Evolutionary conservation across 2,113 vertebrate genomes (phyloP).

Genomic region (Sebastes schlegelii): DNA sequence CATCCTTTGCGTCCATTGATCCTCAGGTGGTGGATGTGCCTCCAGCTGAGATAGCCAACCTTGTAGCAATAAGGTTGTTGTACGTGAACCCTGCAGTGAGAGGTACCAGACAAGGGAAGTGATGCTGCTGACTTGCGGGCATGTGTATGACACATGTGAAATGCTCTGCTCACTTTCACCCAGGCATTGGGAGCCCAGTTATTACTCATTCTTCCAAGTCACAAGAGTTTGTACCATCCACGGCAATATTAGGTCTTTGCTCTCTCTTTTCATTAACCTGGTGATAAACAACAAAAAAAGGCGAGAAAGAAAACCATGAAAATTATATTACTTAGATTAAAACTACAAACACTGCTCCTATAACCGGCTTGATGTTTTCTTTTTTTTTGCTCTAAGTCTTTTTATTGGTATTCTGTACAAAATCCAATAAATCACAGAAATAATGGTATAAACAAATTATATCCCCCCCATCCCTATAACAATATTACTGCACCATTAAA

Average conservation of each 20-base stretch:
- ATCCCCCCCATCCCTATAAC: too few species aligned
- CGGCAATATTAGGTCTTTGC: slow-evolving; percentile 17
- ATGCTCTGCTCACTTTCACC: slow-evolving; percentile 83
- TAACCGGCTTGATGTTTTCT: too few species aligned
- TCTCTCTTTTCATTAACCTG: slow-evolving; percentile 56
- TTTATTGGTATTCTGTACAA: too few species aligned
- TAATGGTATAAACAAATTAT: too few species aligned
- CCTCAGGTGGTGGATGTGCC: slow-evolving; percentile 75
- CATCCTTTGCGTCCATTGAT: slow-evolving; percentile 74
- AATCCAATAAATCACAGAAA: too few species aligned
- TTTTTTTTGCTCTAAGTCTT: too few species aligned
- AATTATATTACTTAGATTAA: not conserved
- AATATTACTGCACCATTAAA: too few species aligned
- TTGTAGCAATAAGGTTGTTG: slow-evolving; percentile 48
- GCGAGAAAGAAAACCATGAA: not conserved
- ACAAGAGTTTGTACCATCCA: slow-evolving; percentile 45
- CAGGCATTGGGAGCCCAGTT: slow-evolving; percentile 84
- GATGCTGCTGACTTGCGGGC: slow-evolving; percentile 77
- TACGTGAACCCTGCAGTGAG: slow-evolving; percentile 79
- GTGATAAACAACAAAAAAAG: slow-evolving; percentile 48
- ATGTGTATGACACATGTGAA: slow-evolving; percentile 82
- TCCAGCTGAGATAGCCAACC: slow-evolving; percentile 58
- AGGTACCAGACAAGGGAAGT: slow-evolving; percentile 54
- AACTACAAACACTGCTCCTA: not conserved
- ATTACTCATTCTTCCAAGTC: slow-evolving; percentile 87